Base-by-base conservation (phyloP, 2,113 vertebrate species). In the Mixornis gularis region DNA sequence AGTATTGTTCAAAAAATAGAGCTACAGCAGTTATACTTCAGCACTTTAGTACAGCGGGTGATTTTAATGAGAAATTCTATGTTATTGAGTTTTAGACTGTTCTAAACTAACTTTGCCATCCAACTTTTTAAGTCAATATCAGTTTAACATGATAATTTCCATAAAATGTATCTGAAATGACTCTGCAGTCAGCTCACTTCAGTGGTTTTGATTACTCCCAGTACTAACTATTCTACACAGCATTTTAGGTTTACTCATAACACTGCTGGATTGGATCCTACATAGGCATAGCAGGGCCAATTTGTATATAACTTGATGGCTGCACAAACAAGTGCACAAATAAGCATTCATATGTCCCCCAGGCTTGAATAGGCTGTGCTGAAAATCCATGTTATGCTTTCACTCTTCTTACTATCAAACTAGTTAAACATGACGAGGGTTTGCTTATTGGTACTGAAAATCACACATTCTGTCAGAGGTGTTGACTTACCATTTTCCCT, bases 161-260 rank as follows among this genome's bases (percentile, higher is more conserved):
- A 63, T 81, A 93, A 88, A 85, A 92, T 53, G 40, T 62, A 29
- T 80, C 59, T 78, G 76, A 79, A 92, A 93, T 72, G 25, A 32
- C 27, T 55, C 40, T 78, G 48, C 69, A 92, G 69, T 84, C 52
- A 74, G 17, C n/a, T 93, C 70, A 71, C 66, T 91, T 87, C 85
- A 87, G 30, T 79, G 79, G 30, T 66, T 89, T 87, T 91, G 58
- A 93, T 87, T 87, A 58, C 58, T 95, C 69, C 69, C 53, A 63
- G 17, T 68, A 55, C 60, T 66, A 79, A 79, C 24, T 79, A 91
- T 71, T 13, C n/a, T 68, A 71, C 49, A 64, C 15, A 76, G 62
- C 19, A 76, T 48, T 91, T 87, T 91, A 82, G 40, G 9, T 76
- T 48, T 74, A 65, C 17, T 22, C 69, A 49, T 79, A 79, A 85